phyloP scores from a whole-genome alignment of 2,888 invertebrate genomes.

The Apamea epomidion region DNA sequence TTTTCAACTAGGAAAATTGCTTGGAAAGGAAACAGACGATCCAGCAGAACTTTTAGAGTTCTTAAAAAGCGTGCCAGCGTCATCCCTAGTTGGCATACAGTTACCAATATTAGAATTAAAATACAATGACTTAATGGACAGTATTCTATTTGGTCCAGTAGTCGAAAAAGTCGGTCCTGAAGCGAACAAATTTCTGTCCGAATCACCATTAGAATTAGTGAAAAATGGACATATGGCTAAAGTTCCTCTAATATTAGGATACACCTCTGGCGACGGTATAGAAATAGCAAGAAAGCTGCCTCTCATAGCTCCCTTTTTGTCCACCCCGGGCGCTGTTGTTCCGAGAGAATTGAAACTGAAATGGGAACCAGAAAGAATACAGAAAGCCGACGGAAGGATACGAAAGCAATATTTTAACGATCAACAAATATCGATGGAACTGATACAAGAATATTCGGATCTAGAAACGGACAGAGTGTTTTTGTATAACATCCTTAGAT shows the following conservation, averaged over 20 bases:
- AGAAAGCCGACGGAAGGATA: constrained; percentile 77
- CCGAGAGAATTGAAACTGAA: constrained; percentile 85
- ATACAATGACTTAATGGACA: constrained; percentile 79
- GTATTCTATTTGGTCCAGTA: constrained; percentile 85
- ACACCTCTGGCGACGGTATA: constrained; percentile 86
- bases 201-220: constrained; percentile 77
- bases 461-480: constrained; percentile 82
- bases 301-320: constrained; percentile 70
- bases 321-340: constrained; percentile 77
- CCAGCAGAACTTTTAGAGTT: constrained; percentile 80
- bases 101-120: constrained; percentile 77
- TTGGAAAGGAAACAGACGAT: constrained; percentile 84
- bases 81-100: constrained; percentile 79
- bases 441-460: constrained; percentile 76
- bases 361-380: constrained; percentile 73
- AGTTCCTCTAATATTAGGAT: constrained; percentile 85
- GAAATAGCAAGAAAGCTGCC: constrained; percentile 81
- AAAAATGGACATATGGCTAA: constrained; percentile 77
- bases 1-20: constrained; percentile 83
- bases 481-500: constrained; percentile 81
- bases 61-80: constrained; percentile 77
- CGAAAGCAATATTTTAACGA: constrained; percentile 81
- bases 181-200: constrained; percentile 79
- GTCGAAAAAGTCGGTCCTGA: constrained; percentile 80
- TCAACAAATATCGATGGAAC: constrained; percentile 73